Evolutionary conservation across 1,140 invertebrate species (phyloP).

Genomic region (Diuraphis noxia): DNA sequence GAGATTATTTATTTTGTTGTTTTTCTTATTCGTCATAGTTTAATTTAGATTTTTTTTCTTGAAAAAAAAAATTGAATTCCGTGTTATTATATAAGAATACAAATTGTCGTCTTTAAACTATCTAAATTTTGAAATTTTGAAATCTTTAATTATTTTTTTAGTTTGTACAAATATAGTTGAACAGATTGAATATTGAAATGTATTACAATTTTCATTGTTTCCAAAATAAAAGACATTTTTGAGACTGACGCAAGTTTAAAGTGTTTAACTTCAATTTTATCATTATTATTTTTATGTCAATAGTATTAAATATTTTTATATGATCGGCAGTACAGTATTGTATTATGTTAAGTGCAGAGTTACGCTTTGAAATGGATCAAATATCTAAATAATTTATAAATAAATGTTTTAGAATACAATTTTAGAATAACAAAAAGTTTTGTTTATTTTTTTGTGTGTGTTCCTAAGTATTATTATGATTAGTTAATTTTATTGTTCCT

Average conservation of each 20-base stretch:
- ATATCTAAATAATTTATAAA: conserved; percentile 27
- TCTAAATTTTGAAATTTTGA: conserved; percentile 29
- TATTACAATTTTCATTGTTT: conserved; percentile 24
- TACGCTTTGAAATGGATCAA: conserved; percentile 39
- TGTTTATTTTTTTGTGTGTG: not conserved
- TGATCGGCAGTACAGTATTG: conserved; percentile 10
- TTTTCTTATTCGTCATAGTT: conserved; percentile 44
- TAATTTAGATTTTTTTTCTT: conserved; percentile 36
- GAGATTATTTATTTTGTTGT: conserved; percentile 53
- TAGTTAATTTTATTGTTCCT: not conserved
- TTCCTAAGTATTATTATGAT: not conserved
- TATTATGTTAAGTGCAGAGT: not conserved
- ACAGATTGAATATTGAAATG: not conserved
- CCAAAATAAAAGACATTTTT: conserved; percentile 51
- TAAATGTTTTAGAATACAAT: conserved; percentile 41
- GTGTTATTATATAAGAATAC: conserved; percentile 14
- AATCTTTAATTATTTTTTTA: conserved; percentile 41
- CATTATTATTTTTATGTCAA: conserved; percentile 28
- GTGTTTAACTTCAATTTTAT: conserved; percentile 30
- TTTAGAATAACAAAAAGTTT: not conserved
- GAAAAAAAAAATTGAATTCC: not conserved
- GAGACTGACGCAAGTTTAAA: conserved; percentile 48
- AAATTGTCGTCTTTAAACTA: conserved; percentile 7
- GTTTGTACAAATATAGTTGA: not conserved
- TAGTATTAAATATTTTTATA: conserved; percentile 51